Evolutionary conservation across 2,113 vertebrate species (phyloP), one percentile per base, ranked within the genome.

Genomic region (Microcebus murinus): DNA sequence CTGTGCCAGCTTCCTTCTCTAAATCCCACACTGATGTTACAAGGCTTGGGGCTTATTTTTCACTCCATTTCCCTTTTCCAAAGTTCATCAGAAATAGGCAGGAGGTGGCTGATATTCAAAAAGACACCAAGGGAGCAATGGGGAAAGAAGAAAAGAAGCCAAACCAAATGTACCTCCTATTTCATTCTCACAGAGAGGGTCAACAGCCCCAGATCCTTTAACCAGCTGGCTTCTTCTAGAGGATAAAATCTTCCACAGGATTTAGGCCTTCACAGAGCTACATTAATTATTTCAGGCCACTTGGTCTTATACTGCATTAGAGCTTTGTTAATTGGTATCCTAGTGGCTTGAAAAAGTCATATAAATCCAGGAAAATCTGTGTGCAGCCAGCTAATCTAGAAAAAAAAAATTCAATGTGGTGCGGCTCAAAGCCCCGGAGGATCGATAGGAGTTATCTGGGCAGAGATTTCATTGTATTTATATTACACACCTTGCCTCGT

Each of bases 391-490:
- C 39, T 93, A 17, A 4, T 70, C 34, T 63, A 45, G 50, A 29
- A 79, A 76, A 96, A 94, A 76, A 81, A 85, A 93, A 91, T 93
- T 87, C 96, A 95, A 39, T 97, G 93, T 65, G 31, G 31, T 68
- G 63, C 77, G 76, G 31, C 91, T 96, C 93, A 96, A 94, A 97
- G 86, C 95, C 93, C 95, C 1, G 1, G 91, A 96, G 91, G 82
- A 98, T 97, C 90, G 9, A 97, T 95, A 93, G 10, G 52, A 95
- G 74, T 96, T 96, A 93, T 96, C 96, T 95, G 94, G 86, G 91
- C 91, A 97, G 83, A 96, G 91, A 95, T 96, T 94, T 96, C 91
- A 95, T 95, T 97, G 96, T 98, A 93, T 97, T 98, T 94, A 91
- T 97, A 96, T 96, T 95, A 97, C 29, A 90, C 91, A 95, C 89